A percentile compares a stretch with the other conserved stretches of the same genome.
These are phyloP conservation scores for Stomorhina lunata DNA, from an alignment of 2,888 invertebrate species.

Conservation along the genomic window DNA sequence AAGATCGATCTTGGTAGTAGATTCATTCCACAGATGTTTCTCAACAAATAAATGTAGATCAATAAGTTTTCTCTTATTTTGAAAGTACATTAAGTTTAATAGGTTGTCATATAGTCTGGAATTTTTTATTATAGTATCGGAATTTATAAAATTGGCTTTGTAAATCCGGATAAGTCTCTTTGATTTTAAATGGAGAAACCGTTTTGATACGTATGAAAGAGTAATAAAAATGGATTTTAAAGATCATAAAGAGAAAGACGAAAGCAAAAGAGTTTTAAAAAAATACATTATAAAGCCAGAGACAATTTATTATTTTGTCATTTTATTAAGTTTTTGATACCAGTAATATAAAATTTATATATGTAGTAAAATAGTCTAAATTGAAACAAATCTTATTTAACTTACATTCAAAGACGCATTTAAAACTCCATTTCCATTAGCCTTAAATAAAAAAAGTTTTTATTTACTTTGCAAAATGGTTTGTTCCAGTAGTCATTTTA, in stretches of 20 bases:
- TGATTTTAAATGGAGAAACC: no score
- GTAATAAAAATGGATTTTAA: no score
- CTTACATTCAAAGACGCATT: conserved; percentile 33
- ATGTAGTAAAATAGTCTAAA: neutral
- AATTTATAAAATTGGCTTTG: no score
- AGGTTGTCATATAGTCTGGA: no score
- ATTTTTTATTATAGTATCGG: no score
- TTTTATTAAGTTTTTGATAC: neutral
- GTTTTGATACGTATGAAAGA: no score
- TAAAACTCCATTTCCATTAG: neutral
- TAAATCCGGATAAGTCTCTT: no score
- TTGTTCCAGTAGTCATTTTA: conserved; percentile 34
- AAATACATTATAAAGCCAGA: no score
- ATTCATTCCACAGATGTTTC: neutral
- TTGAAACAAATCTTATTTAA: conserved; percentile 3
- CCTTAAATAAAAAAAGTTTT: neutral
- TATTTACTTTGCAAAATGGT: conserved; percentile 48
- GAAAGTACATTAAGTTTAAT: neutral
- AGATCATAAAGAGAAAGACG: no score
- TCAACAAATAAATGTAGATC: conserved; percentile 6
- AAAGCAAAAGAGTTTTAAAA: no score
- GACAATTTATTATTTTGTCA: no score
- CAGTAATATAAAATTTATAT: no score
- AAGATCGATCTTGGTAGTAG: conserved; percentile 4
- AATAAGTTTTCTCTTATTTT: neutral